These are phyloP conservation scores for Porites rus DNA, from an alignment of 92 coral and sea anemone genomes.

Conservation along the genomic window DNA sequence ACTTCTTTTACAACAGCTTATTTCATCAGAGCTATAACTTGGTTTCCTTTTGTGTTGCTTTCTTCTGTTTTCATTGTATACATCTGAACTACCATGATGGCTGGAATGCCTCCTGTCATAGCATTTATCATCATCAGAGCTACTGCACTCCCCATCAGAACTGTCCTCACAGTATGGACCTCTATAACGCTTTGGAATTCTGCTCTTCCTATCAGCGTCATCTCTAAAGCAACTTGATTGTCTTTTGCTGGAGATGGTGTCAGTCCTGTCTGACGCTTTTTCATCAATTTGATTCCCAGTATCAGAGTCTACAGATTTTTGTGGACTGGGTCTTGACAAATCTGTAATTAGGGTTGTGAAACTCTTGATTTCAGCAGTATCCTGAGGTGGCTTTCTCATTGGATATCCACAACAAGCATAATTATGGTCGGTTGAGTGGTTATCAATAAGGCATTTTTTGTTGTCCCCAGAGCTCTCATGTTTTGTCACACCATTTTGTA, in stretches of 20 bases:
- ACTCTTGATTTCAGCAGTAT: background rate
- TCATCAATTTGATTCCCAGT: constrained; percentile 31
- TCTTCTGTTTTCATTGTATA: background rate
- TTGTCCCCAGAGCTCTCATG: background rate
- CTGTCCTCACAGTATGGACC: constrained; percentile 39
- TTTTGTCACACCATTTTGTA: background rate
- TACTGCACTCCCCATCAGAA: constrained; percentile 5
- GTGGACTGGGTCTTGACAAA: background rate
- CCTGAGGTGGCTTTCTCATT: background rate
- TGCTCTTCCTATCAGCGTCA: constrained; percentile 2
- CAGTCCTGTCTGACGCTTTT: constrained; percentile 11
- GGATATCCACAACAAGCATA: constrained; percentile 43
- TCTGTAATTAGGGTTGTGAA: too few species aligned
- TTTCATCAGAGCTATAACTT: constrained; percentile 45
- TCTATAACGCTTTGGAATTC: constrained; percentile 38
- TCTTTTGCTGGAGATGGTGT: constrained; percentile 19
- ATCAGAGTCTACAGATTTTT: background rate
- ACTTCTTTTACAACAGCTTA: constrained; percentile 7
- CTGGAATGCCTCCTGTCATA: background rate
- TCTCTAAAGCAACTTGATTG: background rate
- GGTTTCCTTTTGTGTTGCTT: background rate
- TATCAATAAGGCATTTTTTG: constrained; percentile 19
- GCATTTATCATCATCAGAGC: constrained; percentile 54
- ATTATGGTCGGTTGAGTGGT: constrained; percentile 36
- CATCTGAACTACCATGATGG: background rate